A percentile compares a stretch with the other conserved stretches of the same genome.
Evolutionary conservation across 2,888 invertebrate genomes (phyloP).

Genomic region (Oxyscelio sp.): DNA sequence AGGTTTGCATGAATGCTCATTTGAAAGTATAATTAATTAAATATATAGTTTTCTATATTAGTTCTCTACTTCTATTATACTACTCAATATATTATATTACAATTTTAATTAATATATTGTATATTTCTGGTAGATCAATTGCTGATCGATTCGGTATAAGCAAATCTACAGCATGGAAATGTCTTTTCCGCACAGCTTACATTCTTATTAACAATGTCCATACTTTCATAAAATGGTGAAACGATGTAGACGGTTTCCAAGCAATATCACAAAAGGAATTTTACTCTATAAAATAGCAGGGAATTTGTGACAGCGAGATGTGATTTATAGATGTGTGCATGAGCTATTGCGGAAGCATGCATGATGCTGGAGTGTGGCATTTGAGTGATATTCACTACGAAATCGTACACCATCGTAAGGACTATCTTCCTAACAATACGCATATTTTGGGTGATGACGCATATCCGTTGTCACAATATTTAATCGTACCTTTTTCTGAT

Average conservation of each 20-base stretch:
- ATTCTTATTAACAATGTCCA: background rate
- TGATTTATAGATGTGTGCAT: slow-evolving; percentile 16
- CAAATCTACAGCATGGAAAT: slow-evolving; percentile 9
- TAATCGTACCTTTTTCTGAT: background rate
- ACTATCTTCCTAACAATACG: background rate
- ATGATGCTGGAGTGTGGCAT: slow-evolving; percentile 32
- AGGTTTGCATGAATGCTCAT: too few species aligned
- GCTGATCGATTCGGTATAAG: slow-evolving; percentile 25
- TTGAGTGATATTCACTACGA: slow-evolving; percentile 5
- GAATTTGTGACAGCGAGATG: background rate
- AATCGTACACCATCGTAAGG: background rate
- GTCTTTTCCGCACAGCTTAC: background rate
- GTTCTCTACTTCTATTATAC: too few species aligned
- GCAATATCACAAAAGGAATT: background rate
- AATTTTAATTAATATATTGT: too few species aligned
- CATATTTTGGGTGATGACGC: slow-evolving; percentile 9
- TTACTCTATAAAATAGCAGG: slow-evolving; percentile 13
- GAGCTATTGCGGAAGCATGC: slow-evolving; percentile 36
- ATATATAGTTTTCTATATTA: too few species aligned
- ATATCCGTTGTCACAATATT: background rate
- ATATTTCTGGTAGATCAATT: background rate
- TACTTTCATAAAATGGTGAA: background rate
- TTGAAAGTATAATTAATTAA: too few species aligned
- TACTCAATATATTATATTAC: too few species aligned
- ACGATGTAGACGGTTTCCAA: background rate